phyloP scores from a whole-genome alignment of 1,140 invertebrate species.

The Zaprionus ornatus region DNA sequence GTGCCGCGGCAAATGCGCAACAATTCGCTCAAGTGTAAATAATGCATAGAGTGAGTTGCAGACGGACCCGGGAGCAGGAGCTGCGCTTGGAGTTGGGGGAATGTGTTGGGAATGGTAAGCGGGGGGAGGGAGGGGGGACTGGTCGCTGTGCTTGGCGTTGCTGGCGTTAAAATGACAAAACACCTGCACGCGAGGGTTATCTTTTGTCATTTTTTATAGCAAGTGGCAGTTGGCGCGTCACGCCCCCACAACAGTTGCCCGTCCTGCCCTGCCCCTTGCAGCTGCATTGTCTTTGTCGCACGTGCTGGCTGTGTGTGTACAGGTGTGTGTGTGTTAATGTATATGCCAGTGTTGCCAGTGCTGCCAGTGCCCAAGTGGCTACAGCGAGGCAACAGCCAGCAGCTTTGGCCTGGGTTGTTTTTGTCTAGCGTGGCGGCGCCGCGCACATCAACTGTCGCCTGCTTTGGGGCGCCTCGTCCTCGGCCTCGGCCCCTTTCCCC shows the following conservation, averaged over 20 bases:
- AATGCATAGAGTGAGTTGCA: constrained; percentile 53
- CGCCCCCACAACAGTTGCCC: background rate
- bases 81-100: background rate
- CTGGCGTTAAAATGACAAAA: constrained; percentile 77
- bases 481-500: background rate
- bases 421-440: constrained; percentile 45
- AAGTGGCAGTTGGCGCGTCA: constrained; percentile 39
- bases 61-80: background rate
- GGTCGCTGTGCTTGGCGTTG: constrained; percentile 22
- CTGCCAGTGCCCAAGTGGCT: constrained; percentile 57
- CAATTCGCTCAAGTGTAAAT: constrained; percentile 82
- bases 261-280: background rate
- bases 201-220: constrained; percentile 41
- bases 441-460: constrained; percentile 33
- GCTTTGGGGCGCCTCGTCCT: background rate
- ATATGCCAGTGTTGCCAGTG: constrained; percentile 40
- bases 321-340: constrained; percentile 53
- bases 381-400: too few relatives aligned
- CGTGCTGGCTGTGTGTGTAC: constrained; percentile 31
- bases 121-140: background rate
- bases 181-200: constrained; percentile 56
- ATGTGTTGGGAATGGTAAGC: background rate
- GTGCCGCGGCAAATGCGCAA: constrained; percentile 72
- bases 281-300: constrained; percentile 49
- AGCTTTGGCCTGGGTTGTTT: constrained; percentile 24